phyloP scores from a whole-genome alignment of 2,797 vertebrate species.

The Falco naumanni region DNA sequence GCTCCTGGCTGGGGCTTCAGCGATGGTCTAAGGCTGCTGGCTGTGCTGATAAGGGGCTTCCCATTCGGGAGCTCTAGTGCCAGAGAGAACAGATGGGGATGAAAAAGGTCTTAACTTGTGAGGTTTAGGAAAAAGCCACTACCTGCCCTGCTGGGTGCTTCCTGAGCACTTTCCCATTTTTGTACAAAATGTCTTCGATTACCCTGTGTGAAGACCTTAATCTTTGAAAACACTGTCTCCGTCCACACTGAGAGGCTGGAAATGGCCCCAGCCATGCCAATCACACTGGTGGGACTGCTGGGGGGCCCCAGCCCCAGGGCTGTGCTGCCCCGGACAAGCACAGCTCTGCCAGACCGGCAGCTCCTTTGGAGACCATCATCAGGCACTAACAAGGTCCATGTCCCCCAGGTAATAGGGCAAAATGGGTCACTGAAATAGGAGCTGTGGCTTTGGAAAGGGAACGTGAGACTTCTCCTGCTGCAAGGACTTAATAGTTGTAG shows the following conservation, averaged over 20 bases:
- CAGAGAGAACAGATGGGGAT: background rate
- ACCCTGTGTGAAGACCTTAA: background rate
- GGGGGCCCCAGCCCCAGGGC: too few relatives aligned
- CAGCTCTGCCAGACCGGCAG: background rate
- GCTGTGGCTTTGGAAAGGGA: background rate
- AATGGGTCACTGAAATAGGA: fast-evolving
- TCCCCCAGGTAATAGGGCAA: fast-evolving
- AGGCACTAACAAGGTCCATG: too few relatives aligned
- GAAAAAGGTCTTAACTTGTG: background rate
- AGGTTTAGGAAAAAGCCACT: background rate
- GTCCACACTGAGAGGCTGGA: background rate
- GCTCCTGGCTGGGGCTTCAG: background rate
- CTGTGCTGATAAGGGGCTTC: too few relatives aligned
- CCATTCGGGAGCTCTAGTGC: background rate
- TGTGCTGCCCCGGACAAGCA: background rate
- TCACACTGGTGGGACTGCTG: background rate
- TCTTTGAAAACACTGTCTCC: background rate
- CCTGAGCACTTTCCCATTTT: background rate
- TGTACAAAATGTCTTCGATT: background rate
- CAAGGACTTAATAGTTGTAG: background rate
- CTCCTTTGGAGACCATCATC: background rate
- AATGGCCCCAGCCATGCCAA: fast-evolving
- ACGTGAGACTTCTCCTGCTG: fast-evolving
- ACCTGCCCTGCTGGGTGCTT: background rate
- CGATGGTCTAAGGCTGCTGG: background rate